These are phyloP conservation scores for Piscicola geometra DNA, from an alignment of 2,888 invertebrate genomes.

Conservation along the genomic window DNA sequence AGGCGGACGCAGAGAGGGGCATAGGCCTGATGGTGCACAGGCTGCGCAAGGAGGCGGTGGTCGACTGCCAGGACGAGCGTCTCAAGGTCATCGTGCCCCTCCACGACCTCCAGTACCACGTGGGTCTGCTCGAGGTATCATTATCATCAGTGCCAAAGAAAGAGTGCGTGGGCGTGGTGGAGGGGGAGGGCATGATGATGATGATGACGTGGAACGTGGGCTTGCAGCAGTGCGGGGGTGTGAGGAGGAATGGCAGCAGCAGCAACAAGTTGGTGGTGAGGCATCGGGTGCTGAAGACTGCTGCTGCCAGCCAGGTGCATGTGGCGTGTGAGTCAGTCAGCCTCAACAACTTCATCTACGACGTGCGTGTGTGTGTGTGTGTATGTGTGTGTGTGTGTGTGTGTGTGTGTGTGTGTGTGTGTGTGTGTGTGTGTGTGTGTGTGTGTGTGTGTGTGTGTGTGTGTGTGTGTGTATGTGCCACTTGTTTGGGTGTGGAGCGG, in stretches of 20 bases:
- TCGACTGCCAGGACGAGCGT: not conserved
- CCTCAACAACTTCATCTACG: not conserved
- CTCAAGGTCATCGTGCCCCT: not conserved
- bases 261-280: not conserved
- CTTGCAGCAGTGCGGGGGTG: not conserved
- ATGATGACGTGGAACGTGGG: not conserved
- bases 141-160: not conserved
- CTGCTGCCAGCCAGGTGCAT: not conserved
- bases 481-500: no score
- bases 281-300: not conserved
- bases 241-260: not conserved
- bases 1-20: not conserved
- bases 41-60: not conserved
- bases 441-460: not conserved
- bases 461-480: not conserved
- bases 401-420: not conserved
- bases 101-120: not conserved
- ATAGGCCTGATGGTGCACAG: not conserved
- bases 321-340: not conserved
- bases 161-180: constrained; percentile 5
- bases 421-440: not conserved
- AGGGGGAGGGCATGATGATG: not conserved
- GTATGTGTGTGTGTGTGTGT: not conserved
- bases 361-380: not conserved
- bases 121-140: not conserved